Evolutionary conservation across 2,888 invertebrate genomes (phyloP).

Genomic region (Apotomis betuletana): DNA sequence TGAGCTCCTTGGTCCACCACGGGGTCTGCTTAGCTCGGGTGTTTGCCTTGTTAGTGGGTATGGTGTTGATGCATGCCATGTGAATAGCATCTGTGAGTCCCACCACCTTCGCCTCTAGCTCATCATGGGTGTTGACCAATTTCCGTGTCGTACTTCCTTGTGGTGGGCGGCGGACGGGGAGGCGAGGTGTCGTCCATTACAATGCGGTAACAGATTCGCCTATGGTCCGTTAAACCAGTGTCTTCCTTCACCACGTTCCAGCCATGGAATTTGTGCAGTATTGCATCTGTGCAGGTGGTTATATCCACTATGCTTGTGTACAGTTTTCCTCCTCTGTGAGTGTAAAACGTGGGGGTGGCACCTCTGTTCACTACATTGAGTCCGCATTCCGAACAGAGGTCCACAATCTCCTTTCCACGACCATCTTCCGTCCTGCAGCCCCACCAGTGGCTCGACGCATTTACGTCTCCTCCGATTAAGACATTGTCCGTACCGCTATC

Average conservation of each 20-base stretch:
- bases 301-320: slow-evolving; percentile 1
- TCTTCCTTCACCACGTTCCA: background rate
- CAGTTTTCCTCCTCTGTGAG: background rate
- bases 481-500: too few relatives aligned
- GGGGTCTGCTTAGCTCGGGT: background rate
- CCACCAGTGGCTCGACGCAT: too few relatives aligned
- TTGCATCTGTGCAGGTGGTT: background rate
- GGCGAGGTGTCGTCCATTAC: too few relatives aligned
- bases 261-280: background rate
- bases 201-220: background rate
- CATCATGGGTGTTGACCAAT: background rate
- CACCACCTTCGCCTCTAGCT: background rate
- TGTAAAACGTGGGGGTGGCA: background rate
- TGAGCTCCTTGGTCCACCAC: background rate
- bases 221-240: background rate
- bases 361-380: background rate
- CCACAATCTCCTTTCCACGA: background rate
- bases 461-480: background rate
- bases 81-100: background rate
- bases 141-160: too few relatives aligned
- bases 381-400: background rate
- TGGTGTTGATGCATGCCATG: background rate
- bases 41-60: background rate
- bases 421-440: background rate
- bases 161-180: too few relatives aligned